Evolutionary conservation across 2,797 vertebrate genomes (phyloP).

Genomic region (Chiroxiphia lanceolata): DNA sequence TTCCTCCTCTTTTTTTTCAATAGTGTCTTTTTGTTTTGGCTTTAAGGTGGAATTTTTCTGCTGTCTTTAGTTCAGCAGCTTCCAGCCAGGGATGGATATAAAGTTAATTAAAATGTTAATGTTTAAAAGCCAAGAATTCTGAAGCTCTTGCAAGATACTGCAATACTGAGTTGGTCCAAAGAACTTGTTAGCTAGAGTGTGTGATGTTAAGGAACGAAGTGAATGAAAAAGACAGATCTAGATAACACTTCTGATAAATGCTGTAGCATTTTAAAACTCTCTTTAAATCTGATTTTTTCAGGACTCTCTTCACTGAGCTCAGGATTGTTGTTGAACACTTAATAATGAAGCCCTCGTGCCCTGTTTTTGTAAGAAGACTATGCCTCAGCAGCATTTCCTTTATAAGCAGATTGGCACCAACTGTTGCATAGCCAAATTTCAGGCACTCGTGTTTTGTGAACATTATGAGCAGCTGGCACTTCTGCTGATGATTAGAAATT

Average conservation of each 20-base stretch:
- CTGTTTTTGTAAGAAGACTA: slow-evolving; percentile 92
- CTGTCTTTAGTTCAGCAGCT: neutral
- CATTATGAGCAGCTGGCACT: slow-evolving; percentile 77
- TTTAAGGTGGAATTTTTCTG: neutral
- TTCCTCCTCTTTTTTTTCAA: neutral
- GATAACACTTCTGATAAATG: neutral
- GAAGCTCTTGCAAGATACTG: neutral
- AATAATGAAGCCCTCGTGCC: slow-evolving; percentile 95
- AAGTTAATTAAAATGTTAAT: neutral
- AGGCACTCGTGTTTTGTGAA: slow-evolving; percentile 58
- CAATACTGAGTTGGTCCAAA: neutral
- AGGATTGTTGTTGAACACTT: slow-evolving; percentile 93
- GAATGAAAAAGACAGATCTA: neutral
- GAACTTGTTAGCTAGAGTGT: neutral
- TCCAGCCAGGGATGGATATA: neutral
- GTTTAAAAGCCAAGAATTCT: neutral
- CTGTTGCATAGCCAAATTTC: slow-evolving; percentile 81
- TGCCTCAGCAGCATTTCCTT: slow-evolving; percentile 96
- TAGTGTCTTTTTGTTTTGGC: neutral
- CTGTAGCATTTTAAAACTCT: slow-evolving; percentile 32
- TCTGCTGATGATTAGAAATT: slow-evolving; percentile 71
- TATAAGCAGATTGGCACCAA: slow-evolving; percentile 94
- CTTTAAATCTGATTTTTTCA: slow-evolving; percentile 71
- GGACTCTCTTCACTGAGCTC: slow-evolving; percentile 94
- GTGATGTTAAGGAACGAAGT: neutral